Percentiles rank a stretch among this genome's conserved stretches.
Evolutionary conservation across 2,888 invertebrate species (phyloP).

Genomic region (Trimorus sp.): DNA sequence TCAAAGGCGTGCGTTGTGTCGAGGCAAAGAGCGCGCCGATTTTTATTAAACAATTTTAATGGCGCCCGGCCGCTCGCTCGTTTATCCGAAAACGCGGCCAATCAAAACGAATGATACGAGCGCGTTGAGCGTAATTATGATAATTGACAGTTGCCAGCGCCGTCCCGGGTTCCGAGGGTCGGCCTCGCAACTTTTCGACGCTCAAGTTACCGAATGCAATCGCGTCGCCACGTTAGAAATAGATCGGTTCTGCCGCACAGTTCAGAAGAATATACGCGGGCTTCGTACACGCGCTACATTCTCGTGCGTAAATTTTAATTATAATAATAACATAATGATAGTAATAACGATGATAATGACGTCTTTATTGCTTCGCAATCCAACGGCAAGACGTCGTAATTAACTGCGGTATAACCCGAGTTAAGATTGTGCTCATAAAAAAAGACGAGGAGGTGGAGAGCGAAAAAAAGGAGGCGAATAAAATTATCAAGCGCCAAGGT

Average conservation of each 20-base stretch:
- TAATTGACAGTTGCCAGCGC: no score
- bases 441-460: slow-evolving; percentile 10
- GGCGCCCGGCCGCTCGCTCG: background rate
- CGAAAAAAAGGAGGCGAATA: slow-evolving; percentile 43
- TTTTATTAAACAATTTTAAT: slow-evolving; percentile 42
- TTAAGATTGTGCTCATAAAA: slow-evolving; percentile 63
- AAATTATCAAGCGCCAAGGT: slow-evolving; percentile 66
- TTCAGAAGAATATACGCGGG: slow-evolving; percentile 56
- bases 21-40: slow-evolving; percentile 36
- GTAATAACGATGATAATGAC: slow-evolving; percentile 68
- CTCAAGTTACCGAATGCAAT: background rate
- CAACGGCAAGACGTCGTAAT: slow-evolving; percentile 66
- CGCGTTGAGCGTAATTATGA: no score
- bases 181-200: no score
- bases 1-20: slow-evolving; percentile 49
- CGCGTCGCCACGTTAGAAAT: slow-evolving; percentile 57
- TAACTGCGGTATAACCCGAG: slow-evolving; percentile 64
- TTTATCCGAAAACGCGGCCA: background rate
- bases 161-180: no score
- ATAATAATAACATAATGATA: slow-evolving; percentile 68
- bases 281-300: slow-evolving; percentile 59
- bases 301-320: slow-evolving; percentile 67
- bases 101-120: no score
- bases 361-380: slow-evolving; percentile 68
- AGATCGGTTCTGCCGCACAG: slow-evolving; percentile 65